Evolutionary conservation across 2,797 vertebrate species (phyloP).

Genomic region (Sebastes flavidus): DNA sequence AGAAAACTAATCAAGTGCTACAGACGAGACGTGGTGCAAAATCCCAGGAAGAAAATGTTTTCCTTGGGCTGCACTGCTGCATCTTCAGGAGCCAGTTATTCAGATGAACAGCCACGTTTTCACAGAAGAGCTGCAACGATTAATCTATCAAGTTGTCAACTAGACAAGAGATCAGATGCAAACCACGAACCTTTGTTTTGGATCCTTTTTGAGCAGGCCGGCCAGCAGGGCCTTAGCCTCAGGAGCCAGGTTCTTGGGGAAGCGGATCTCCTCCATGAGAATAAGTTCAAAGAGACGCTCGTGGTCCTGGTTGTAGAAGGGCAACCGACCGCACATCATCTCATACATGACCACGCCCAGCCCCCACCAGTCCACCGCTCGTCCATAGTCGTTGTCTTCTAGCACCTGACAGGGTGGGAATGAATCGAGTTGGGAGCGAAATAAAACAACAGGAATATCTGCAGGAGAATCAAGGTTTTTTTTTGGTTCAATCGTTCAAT

Average conservation of each 20-base stretch:
- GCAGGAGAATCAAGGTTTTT: neutral
- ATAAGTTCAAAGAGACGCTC: constrained; percentile 97
- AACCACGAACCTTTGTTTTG: constrained; percentile 88
- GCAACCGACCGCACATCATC: constrained; percentile 96
- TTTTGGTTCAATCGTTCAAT: neutral
- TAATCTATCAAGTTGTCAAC: too few species aligned
- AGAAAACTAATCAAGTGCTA: constrained; percentile 22
- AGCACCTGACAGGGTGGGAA: constrained; percentile 82
- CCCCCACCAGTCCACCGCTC: constrained; percentile 98
- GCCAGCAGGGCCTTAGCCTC: constrained; percentile 91
- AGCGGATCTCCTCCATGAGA: constrained; percentile 96
- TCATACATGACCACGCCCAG: constrained; percentile 97
- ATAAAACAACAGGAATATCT: neutral
- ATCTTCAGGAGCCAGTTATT: neutral
- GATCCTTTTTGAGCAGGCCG: constrained; percentile 94
- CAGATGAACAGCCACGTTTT: neutral
- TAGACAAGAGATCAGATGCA: neutral
- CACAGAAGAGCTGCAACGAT: neutral
- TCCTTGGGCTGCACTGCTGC: constrained; percentile 6
- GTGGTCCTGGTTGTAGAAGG: constrained; percentile 97
- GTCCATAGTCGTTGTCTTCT: constrained; percentile 95
- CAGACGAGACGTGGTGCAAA: neutral
- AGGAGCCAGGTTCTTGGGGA: constrained; percentile 90
- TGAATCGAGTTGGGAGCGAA: neutral
- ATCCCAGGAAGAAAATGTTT: constrained; percentile 4